Conservation (phyloP, 2,797 vertebrate species). For the Diceros bicornis region DNA sequence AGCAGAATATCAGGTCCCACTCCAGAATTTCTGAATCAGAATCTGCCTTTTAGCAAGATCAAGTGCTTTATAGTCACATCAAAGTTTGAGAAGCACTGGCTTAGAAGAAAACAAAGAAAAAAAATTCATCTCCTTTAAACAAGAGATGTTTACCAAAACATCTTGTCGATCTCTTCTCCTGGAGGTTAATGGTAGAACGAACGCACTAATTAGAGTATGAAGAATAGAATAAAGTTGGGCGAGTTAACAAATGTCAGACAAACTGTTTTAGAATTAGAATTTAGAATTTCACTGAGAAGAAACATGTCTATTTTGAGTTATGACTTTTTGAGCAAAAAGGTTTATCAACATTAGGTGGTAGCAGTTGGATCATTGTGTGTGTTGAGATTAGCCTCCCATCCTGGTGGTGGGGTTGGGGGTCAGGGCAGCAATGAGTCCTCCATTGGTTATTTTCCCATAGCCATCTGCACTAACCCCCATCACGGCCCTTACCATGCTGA, state of each 20-base stretch:
- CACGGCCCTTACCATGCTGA: neutral
- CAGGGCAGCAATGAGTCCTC: neutral
- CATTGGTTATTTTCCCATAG: neutral
- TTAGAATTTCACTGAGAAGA: neutral
- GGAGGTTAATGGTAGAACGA: neutral
- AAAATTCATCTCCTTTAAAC: neutral
- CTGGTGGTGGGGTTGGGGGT: neutral
- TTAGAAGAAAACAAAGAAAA: conserved; percentile 4
- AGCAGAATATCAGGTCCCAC: neutral
- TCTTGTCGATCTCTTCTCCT: conserved; percentile 21
- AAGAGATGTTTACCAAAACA: neutral
- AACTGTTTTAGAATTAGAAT: neutral
- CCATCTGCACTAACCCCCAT: neutral
- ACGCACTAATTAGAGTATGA: neutral
- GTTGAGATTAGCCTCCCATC: neutral
- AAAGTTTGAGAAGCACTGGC: neutral
- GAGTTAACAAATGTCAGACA: neutral
- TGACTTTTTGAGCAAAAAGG: neutral
- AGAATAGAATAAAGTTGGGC: conserved; percentile 40
- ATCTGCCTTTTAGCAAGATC: neutral
- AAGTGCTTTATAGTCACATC: neutral
- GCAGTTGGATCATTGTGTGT: neutral
- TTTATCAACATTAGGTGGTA: neutral
- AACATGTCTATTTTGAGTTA: neutral
- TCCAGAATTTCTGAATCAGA: neutral